Percentiles rank a stretch among this genome's conserved stretches.
These are phyloP conservation scores for Ondatra zibethicus DNA, from an alignment of 2,113 vertebrate genomes.

Conservation along the genomic window DNA sequence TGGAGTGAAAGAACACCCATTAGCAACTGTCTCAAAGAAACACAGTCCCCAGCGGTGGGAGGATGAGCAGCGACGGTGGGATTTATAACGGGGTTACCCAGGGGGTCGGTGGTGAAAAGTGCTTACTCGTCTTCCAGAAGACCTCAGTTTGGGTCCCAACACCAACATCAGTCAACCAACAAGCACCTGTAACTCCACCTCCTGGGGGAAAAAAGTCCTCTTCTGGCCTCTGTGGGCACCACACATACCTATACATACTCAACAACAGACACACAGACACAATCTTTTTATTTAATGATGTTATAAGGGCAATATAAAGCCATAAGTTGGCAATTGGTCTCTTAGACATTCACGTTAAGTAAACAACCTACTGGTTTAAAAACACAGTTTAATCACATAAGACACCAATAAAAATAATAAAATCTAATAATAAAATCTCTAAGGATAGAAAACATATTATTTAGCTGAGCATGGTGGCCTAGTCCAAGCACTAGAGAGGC, in stretches of 20 bases:
- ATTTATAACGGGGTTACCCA: fast-evolving
- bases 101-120: too few relatives aligned
- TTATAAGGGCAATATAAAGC: constrained; percentile 3
- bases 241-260: not conserved
- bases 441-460: not conserved
- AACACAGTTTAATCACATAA: not conserved
- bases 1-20: constrained; percentile 81
- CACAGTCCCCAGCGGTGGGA: not conserved
- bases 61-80: not conserved
- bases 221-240: not conserved
- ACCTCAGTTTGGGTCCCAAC: not conserved
- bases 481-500: not conserved
- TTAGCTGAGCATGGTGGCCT: not conserved
- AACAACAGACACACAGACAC: not conserved
- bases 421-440: not conserved
- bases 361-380: not conserved
- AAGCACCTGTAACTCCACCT: not conserved
- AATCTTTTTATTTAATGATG: not conserved
- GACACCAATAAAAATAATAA: not conserved
- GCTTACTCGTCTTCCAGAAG: too few relatives aligned
- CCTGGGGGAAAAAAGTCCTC: not conserved
- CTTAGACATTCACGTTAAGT: not conserved
- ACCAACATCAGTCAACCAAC: not conserved
- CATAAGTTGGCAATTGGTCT: not conserved
- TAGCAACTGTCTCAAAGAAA: constrained; percentile 59